Evolutionary conservation across 2,113 vertebrate genomes (phyloP), one percentile per base, ranked within the genome.

Genomic region (Pluvialis apricaria): DNA sequence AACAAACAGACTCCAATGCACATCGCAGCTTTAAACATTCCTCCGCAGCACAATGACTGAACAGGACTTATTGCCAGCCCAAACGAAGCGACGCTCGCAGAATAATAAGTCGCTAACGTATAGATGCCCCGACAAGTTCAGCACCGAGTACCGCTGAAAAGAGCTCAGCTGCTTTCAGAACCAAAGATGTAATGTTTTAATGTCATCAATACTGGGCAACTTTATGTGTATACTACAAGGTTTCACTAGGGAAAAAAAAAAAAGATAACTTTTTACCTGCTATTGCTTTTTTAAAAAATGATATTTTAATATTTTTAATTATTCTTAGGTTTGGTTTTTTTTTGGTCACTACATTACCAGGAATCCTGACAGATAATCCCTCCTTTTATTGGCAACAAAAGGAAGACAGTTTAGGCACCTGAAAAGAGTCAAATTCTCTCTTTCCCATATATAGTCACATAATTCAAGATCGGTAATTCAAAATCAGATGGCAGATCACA

Each of bases 1-100:
- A 98, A 98, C 98, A 98, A 98, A 98, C 97, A 97, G 97, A 97
- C 96, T 98, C 97, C 97, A 92, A 97, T 66, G 96, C 97, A 93
- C 97, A 97, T 87, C 45, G 82, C 96, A 82, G 97, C 97, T 97
- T 84, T 97, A 97, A 97, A 97, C 96, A 78, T 94, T 97, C 93
- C 82, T 78, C 91, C 36, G 92, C 97, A 94, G 95, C 91, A 34
- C 94, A 87, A 75, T 81, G 97, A 96, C 88, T 91, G 96, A 97
- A 60, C 49, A 70, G 96, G 94, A 96, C 97, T 98, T 95, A 96
- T 47, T 96, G 94, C 96, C 70, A 95, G 97, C 95, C 97, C 95
- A 96, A 96, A 96, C n/a, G 97, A 97, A 97, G 96, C 32, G 91
- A 97, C 55, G 91, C 94, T 86, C 9, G 1, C 34, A 36, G 96